A percentile compares a stretch with the other conserved stretches of the same genome.
These are phyloP conservation scores for Murina feae DNA, from an alignment of 2,113 vertebrate species.

Conservation along the genomic window DNA sequence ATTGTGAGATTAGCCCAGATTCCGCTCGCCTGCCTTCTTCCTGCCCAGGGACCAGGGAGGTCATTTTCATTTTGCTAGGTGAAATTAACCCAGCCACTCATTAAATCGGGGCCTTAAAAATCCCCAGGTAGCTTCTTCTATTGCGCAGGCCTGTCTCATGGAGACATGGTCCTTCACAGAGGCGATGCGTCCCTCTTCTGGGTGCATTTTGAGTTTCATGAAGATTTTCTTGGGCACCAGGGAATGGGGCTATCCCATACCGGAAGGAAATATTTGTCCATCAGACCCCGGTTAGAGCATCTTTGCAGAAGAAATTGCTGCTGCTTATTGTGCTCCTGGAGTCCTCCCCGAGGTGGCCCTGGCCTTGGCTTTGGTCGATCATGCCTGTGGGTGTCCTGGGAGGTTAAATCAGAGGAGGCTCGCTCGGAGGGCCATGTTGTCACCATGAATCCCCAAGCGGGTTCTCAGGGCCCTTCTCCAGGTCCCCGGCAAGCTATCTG, in stretches of 20 bases:
- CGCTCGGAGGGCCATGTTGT: fast-evolving
- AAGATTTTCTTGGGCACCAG: not conserved
- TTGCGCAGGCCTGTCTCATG: not conserved
- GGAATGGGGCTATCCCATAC: not conserved
- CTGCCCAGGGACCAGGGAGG: not conserved
- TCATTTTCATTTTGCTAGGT: not conserved
- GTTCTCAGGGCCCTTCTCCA: not conserved
- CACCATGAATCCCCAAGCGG: not conserved
- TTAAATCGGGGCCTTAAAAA: not conserved
- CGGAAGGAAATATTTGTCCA: not conserved
- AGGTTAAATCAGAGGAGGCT: not conserved
- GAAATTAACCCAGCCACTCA: not conserved
- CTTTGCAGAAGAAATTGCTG: not conserved
- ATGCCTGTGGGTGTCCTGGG: not conserved
- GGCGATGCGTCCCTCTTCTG: not conserved
- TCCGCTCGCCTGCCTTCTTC: not conserved
- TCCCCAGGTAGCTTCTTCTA: not conserved
- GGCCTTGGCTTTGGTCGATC: not conserved
- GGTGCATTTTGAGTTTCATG: not conserved
- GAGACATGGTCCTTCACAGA: not conserved
- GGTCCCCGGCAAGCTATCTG: not conserved
- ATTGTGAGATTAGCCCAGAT: not conserved
- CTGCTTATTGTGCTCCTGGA: not conserved
- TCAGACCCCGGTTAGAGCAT: not conserved
- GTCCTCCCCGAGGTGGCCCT: not conserved